Percentiles rank a stretch among this genome's conserved stretches.
phyloP scores from a whole-genome alignment of 2,888 invertebrate genomes.

The Cantharis nigra region DNA sequence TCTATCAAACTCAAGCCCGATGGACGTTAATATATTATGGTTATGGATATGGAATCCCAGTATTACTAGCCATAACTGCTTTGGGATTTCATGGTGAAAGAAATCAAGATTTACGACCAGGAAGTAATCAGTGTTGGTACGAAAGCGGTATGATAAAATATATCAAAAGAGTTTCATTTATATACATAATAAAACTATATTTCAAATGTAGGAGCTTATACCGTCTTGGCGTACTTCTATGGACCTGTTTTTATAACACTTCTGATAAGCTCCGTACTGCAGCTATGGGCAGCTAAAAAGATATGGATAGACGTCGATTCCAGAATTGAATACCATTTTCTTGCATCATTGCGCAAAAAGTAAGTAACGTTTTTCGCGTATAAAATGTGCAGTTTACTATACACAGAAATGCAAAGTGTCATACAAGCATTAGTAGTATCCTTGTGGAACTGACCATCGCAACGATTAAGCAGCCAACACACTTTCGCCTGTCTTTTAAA shows the following conservation, averaged over 20 bases:
- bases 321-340: constrained; percentile 45
- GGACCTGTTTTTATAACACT: constrained; percentile 67
- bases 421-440: no score
- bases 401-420: no score
- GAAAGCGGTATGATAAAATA: constrained; percentile 50
- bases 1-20: constrained; percentile 57
- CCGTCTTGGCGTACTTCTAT: constrained; percentile 69
- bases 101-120: constrained; percentile 61
- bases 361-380: background rate
- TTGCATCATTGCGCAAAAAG: constrained; percentile 9
- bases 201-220: constrained; percentile 33
- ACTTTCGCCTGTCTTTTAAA: no score
- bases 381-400: no score
- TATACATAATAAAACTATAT: background rate
- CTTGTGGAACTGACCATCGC: no score
- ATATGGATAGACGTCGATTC: constrained; percentile 62
- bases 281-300: constrained; percentile 61
- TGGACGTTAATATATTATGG: constrained; percentile 58
- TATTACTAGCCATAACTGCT: constrained; percentile 58
- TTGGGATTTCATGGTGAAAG: constrained; percentile 61
- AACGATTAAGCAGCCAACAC: no score
- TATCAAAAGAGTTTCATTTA: background rate
- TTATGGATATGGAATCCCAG: constrained; percentile 65
- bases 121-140: constrained; percentile 67
- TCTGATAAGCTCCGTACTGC: constrained; percentile 61